Percentiles rank a stretch among this genome's conserved stretches.
phyloP scores from a whole-genome alignment of 2,888 invertebrate genomes.

The Pandemis heparana region DNA sequence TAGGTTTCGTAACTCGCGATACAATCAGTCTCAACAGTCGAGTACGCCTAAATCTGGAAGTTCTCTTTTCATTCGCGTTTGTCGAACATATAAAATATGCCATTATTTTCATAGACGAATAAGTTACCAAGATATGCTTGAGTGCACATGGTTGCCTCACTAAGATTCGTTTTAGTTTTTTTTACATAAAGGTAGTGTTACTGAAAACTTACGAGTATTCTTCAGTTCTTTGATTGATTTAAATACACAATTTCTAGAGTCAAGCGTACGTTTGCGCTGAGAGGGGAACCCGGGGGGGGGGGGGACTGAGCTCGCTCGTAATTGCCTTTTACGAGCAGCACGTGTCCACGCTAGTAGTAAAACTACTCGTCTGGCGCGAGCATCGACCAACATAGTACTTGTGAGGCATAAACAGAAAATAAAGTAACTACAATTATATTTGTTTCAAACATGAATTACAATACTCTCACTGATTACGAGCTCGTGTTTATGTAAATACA shows the following conservation, averaged over 20 bases:
- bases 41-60: not conserved
- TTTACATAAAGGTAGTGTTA: no score
- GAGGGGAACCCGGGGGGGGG: not conserved
- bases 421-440: not conserved
- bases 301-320: not conserved
- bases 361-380: conserved; percentile 4
- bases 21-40: not conserved
- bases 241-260: not conserved
- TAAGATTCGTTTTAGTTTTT: no score
- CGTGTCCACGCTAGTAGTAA: conserved; percentile 6
- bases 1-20: not conserved
- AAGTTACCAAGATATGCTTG: not conserved
- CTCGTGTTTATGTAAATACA: conserved; percentile 10
- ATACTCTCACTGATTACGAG: not conserved
- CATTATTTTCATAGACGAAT: not conserved
- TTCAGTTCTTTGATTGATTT: not conserved
- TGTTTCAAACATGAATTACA: not conserved
- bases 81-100: not conserved
- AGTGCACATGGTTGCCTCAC: no score
- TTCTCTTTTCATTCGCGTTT: not conserved
- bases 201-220: not conserved
- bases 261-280: not conserved
- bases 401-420: conserved; percentile 1
- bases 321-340: conserved; percentile 13
- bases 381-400: not conserved